phyloP scores from a whole-genome alignment of 2,888 invertebrate species.

The Copidosoma aretas region DNA sequence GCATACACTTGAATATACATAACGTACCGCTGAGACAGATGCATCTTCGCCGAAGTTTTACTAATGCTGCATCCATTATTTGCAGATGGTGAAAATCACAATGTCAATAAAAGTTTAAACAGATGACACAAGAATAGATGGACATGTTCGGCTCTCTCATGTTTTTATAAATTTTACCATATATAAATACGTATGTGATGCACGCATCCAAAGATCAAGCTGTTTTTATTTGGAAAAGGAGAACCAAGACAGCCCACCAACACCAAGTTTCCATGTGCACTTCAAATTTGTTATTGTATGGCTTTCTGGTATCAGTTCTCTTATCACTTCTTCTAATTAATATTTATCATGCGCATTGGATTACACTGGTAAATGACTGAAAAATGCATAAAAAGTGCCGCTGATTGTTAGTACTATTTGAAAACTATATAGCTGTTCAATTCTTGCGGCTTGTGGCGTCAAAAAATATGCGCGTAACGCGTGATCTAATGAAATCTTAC shows the following conservation, averaged over 20 bases:
- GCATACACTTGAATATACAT: neutral
- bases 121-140: neutral
- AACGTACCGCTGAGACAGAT: slow-evolving; percentile 11
- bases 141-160: neutral
- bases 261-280: neutral
- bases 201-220: neutral
- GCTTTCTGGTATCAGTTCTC: neutral
- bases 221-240: neutral
- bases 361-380: neutral
- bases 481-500: neutral
- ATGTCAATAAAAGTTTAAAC: neutral
- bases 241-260: neutral
- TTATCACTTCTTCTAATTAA: neutral
- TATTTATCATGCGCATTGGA: neutral
- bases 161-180: neutral
- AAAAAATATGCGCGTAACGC: neutral
- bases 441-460: too few species aligned
- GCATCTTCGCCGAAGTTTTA: slow-evolving; percentile 3
- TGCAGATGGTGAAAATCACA: neutral
- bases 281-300: neutral
- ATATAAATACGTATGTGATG: too few species aligned
- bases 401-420: too few species aligned
- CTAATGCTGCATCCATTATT: slow-evolving; percentile 20
- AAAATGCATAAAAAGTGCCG: neutral
- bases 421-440: too few species aligned